These are phyloP conservation scores for Brotula barbata DNA, from an alignment of 2,797 vertebrate genomes.

Conservation along the genomic window DNA sequence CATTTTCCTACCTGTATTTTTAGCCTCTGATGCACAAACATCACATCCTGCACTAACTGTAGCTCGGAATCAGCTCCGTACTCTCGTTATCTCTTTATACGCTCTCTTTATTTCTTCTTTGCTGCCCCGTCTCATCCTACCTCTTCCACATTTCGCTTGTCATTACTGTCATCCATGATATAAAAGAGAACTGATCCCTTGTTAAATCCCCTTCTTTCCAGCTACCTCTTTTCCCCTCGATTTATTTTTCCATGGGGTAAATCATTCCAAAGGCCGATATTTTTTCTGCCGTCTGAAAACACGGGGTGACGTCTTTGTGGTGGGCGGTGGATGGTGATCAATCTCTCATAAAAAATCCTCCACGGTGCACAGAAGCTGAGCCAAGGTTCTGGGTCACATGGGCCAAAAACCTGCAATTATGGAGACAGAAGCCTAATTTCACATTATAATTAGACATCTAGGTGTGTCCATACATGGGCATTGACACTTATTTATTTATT, in stretches of 20 bases:
- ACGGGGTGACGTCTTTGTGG: conserved; percentile 62
- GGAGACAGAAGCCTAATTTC: conserved; percentile 1
- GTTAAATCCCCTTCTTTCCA: conserved; percentile 35
- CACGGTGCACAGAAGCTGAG: conserved; percentile 23
- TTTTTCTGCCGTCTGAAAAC: conserved; percentile 49
- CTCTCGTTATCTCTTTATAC: conserved; percentile 4
- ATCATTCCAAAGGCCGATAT: conserved; percentile 28
- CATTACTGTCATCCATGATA: neutral
- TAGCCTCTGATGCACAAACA: conserved; percentile 41
- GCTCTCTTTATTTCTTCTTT: conserved; percentile 5
- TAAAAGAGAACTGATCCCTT: conserved; percentile 19
- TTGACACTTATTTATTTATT: too few species aligned
- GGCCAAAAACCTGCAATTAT: conserved; percentile 17
- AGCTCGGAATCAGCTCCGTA: conserved; percentile 12
- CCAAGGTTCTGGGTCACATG: conserved; percentile 13
- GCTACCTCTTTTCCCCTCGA: conserved; percentile 32
- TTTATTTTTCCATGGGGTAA: conserved; percentile 55
- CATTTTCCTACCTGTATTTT: conserved; percentile 54
- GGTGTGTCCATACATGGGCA: neutral
- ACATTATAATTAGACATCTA: neutral
- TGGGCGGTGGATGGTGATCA: conserved; percentile 33
- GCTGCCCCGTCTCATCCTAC: neutral
- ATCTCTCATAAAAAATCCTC: conserved; percentile 27
- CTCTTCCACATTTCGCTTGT: conserved; percentile 2
- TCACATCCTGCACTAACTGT: conserved; percentile 8